phyloP scores from a whole-genome alignment of 2,797 vertebrate species.

The Urocyon cinereoargenteus region DNA sequence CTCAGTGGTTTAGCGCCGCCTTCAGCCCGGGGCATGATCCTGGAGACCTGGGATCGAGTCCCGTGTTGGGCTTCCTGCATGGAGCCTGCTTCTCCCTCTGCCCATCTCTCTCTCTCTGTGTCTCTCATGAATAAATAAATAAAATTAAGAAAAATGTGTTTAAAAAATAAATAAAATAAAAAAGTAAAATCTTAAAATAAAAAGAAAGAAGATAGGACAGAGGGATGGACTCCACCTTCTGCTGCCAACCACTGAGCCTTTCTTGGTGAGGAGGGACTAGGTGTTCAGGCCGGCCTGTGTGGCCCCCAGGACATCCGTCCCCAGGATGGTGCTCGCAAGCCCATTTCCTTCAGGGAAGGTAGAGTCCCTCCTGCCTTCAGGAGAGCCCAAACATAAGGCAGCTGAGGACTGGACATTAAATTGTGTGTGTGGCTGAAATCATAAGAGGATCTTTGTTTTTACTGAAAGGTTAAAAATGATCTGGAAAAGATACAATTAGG shows the following conservation, averaged over 20 bases:
- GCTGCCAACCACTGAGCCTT: not conserved
- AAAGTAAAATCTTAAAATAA: not conserved
- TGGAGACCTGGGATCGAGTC: too few species aligned
- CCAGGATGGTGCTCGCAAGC: not conserved
- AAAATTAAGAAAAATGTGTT: too few species aligned
- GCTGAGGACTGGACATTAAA: not conserved
- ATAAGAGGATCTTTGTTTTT: not conserved
- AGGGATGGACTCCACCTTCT: not conserved
- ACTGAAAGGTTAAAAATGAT: not conserved
- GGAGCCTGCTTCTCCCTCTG: too few species aligned
- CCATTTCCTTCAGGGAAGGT: not conserved
- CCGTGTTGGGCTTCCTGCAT: too few species aligned
- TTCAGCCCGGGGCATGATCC: too few species aligned
- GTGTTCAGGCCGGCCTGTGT: not conserved
- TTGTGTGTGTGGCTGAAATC: not conserved
- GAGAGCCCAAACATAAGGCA: not conserved
- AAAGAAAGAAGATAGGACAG: not conserved
- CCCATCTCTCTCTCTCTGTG: too few species aligned
- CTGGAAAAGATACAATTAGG: not conserved
- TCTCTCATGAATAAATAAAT: too few species aligned
- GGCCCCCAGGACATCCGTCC: not conserved
- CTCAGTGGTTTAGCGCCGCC: too few species aligned
- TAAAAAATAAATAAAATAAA: not conserved
- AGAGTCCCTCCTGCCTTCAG: not conserved
- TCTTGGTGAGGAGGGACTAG: not conserved